Evolutionary conservation across 2,113 vertebrate genomes (phyloP).

Genomic region (Potamarius usumacintae): DNA sequence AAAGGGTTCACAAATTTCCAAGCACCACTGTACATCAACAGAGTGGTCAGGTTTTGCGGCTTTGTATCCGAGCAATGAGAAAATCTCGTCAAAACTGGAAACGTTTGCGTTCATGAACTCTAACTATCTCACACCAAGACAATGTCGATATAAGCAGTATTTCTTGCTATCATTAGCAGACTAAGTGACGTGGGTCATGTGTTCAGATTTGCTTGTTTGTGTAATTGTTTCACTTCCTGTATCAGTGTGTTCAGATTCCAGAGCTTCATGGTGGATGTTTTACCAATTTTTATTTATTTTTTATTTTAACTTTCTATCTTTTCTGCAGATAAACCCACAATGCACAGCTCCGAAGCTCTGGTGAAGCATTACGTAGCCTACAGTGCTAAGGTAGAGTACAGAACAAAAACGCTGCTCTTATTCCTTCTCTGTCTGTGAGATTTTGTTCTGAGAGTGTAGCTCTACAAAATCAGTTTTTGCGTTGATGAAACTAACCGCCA

Average conservation of each 20-base stretch:
- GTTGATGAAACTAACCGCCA: background rate
- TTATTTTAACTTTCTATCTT: background rate
- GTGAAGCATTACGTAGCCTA: constrained; percentile 49
- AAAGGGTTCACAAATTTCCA: too few relatives aligned
- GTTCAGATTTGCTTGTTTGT: background rate
- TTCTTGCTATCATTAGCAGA: constrained; percentile 1
- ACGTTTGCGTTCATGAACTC: background rate
- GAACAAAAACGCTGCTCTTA: background rate
- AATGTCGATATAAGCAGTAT: background rate
- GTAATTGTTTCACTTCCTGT: constrained; percentile 14
- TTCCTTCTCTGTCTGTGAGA: too few relatives aligned
- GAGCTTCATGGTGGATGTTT: background rate
- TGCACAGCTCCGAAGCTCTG: constrained; percentile 49
- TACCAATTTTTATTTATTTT: too few relatives aligned
- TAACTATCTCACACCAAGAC: background rate
- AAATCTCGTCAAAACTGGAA: background rate
- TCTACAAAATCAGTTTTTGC: background rate
- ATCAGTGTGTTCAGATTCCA: background rate
- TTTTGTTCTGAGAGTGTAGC: background rate
- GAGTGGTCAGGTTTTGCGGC: background rate
- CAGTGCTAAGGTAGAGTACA: constrained; percentile 51
- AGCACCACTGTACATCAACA: background rate
- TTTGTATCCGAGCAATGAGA: background rate
- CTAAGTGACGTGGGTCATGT: background rate
- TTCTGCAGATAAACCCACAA: constrained; percentile 50